These are phyloP conservation scores for Ascidia mentula DNA, from an alignment of 23 tunicate genomes.

Conservation along the genomic window DNA sequence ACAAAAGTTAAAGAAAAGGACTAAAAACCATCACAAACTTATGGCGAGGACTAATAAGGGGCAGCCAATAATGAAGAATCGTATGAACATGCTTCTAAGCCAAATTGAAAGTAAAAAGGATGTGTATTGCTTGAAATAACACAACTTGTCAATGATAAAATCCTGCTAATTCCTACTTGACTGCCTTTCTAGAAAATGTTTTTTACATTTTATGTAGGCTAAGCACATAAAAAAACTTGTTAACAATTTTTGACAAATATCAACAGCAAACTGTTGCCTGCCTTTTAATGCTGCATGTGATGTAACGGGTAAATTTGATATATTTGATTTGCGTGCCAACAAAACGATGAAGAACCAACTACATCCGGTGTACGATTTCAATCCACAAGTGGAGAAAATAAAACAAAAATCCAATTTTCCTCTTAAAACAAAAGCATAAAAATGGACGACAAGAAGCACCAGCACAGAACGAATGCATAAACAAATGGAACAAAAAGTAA, in stretches of 20 bases:
- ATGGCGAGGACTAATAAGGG: slow-evolving; percentile 63
- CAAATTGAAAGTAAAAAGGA: slow-evolving; percentile 62
- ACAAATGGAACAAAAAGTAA: neutral
- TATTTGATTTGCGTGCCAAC: neutral
- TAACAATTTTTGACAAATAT: no score
- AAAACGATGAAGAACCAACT: neutral
- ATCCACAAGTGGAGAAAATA: neutral
- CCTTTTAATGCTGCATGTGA: no score
- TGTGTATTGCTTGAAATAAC: slow-evolving; percentile 28
- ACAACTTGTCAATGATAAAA: no score
- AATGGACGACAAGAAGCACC: neutral
- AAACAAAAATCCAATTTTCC: neutral
- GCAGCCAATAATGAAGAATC: slow-evolving; percentile 80
- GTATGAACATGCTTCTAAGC: slow-evolving; percentile 49
- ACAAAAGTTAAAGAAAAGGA: slow-evolving; percentile 38
- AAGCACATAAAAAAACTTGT: no score
- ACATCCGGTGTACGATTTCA: neutral
- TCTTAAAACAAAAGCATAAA: neutral
- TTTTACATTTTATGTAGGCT: no score
- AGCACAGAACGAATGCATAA: neutral
- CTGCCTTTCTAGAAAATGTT: no score
- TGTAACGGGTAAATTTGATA: no score
- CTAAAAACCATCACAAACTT: slow-evolving; percentile 36
- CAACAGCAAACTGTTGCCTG: no score
- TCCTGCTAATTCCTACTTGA: no score